Evolutionary conservation across 2,113 vertebrate genomes (phyloP), one percentile per base, ranked within the genome.

Genomic region (Cololabis saira): DNA sequence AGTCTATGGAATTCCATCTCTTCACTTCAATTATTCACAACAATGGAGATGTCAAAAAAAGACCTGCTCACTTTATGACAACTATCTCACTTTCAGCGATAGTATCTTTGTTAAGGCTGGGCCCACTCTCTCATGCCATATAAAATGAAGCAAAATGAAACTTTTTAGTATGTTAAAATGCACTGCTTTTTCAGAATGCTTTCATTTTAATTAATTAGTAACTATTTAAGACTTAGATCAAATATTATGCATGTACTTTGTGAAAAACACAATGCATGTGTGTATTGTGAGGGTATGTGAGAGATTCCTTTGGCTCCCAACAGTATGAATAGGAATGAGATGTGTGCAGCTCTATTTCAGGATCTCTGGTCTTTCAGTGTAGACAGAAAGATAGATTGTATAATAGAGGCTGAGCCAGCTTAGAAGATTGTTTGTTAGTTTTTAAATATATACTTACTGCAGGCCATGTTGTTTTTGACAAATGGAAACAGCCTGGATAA

Each of bases 311-410:
- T 64, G 75, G 75, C 61, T 74, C 48, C 12, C 12, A 40, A 60
- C 61, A 22, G 45, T 51, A 54, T 82, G 83, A 81, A 76, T 73
- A 53, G 59, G 71, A 85, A 64, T 74, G 71, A 65, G 78, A 77
- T 57, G 68, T 68, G 67, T 74, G 61, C 50, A 8, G 70, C 72
- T 80, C 65, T 82, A 73, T 87, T 87, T 85, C 50, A 42, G 68
- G 67, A 61, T 73, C 57, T 71, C 54, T 51, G 67, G 67, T 41
- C 67, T 37, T 55, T 62, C 71, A 30, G 45, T 64, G 63, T 69
- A 74, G 47, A 60, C 49, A 21, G 55, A 49, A 42, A 53, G 70
- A 80, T 60, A 81, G 81, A 81, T 63, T 74, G 62, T 21, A 59
- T 19, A 45, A 37, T n/a, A 58, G 9, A 12, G 19, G 11, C 41